Conservation (phyloP, 2,113 vertebrate genomes). For the Amia ocellicauda region DNA sequence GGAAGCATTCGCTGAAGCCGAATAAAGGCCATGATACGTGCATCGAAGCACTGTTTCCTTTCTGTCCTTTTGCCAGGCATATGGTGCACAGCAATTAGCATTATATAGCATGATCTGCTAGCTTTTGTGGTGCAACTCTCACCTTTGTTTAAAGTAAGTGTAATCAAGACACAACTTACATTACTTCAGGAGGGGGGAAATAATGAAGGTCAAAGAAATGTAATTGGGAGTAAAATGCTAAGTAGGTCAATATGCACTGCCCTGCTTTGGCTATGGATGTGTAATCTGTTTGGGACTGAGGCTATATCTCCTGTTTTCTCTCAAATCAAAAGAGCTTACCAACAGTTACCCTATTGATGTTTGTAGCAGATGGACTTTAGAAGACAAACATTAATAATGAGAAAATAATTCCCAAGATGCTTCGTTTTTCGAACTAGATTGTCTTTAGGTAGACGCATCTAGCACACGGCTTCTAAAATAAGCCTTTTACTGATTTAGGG, state of each 20-base stretch:
- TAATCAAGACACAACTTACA: no score
- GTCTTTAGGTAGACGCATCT: conserved; percentile 53
- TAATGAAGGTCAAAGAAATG: neutral
- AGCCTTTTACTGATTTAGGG: conserved; percentile 57
- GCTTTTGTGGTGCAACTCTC: no score
- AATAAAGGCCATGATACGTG: no score
- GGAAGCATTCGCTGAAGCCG: no score
- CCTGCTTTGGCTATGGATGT: neutral
- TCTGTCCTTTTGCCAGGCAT: no score
- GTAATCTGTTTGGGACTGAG: neutral
- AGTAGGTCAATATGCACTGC: neutral
- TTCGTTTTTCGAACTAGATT: conserved; percentile 30
- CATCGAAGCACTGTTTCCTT: no score
- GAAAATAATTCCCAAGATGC: conserved; percentile 44
- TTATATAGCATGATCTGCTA: no score
- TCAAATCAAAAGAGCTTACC: neutral
- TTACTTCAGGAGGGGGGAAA: conserved; percentile 21
- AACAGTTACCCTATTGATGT: conserved; percentile 32
- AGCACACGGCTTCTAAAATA: conserved; percentile 59
- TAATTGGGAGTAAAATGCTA: conserved; percentile 3
- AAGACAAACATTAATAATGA: conserved; percentile 59
- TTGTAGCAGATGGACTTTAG: conserved; percentile 44
- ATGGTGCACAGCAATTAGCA: no score
- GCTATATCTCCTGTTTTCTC: neutral
- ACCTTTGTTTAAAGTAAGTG: no score